A percentile compares a stretch with the other conserved stretches of the same genome.
Conservation (phyloP, 2,888 invertebrate species). For the Epicampocera succincta region DNA sequence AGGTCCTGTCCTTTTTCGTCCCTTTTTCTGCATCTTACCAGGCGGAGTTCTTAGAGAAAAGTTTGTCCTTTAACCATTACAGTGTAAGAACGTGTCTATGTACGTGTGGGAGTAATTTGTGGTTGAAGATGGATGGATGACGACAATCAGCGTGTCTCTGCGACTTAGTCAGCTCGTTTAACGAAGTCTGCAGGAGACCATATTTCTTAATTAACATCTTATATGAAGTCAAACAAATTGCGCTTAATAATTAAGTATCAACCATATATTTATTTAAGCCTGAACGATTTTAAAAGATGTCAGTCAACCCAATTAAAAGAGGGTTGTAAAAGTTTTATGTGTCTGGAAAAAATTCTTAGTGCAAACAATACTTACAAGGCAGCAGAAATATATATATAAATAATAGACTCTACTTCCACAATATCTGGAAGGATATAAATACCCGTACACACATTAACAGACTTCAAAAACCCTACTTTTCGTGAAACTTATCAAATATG, state of each 20-base stretch:
- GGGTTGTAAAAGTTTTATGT: slow-evolving; percentile 20
- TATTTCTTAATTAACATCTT: slow-evolving; percentile 73
- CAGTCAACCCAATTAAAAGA: slow-evolving; percentile 55
- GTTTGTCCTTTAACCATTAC: slow-evolving; percentile 36
- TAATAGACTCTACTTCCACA: too few relatives aligned
- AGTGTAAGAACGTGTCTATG: not conserved
- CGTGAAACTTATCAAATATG: too few relatives aligned
- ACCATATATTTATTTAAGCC: slow-evolving; percentile 67
- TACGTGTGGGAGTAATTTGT: not conserved
- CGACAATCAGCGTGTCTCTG: slow-evolving; percentile 13
- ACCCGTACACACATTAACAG: too few relatives aligned
- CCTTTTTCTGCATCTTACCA: slow-evolving; percentile 1
- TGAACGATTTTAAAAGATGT: slow-evolving; percentile 61
- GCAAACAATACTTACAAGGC: not conserved
- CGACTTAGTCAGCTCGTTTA: slow-evolving; percentile 5
- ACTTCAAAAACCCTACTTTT: too few relatives aligned
- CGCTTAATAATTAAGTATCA: slow-evolving; percentile 72
- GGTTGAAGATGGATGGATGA: slow-evolving; percentile 9
- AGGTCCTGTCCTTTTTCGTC: slow-evolving; percentile 55
- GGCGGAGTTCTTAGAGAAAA: slow-evolving; percentile 27
- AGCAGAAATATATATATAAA: not conserved
- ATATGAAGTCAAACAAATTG: slow-evolving; percentile 72
- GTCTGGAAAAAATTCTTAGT: not conserved
- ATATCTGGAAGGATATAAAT: too few relatives aligned
- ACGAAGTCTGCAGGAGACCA: slow-evolving; percentile 37